These are phyloP conservation scores for Paelopatides confundens DNA, from an alignment of 53 echinoderm and acorn worm genomes.

Conservation along the genomic window DNA sequence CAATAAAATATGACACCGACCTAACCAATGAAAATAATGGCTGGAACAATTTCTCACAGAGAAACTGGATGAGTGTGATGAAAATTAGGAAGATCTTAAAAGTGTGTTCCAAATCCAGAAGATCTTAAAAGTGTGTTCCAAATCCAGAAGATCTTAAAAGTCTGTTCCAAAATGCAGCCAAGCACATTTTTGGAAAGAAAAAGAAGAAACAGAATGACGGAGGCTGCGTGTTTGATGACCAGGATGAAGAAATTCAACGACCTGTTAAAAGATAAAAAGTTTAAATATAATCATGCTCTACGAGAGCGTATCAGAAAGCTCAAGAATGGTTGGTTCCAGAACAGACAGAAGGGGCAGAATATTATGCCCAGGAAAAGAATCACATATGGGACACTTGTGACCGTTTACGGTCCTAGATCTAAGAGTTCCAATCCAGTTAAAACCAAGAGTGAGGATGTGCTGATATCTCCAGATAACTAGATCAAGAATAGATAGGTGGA, in stretches of 20 bases:
- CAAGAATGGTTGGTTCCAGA: conserved; percentile 16
- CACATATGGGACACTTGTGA: background rate
- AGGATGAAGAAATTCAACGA: conserved; percentile 12
- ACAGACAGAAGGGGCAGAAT: background rate
- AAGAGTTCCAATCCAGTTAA: too few relatives aligned
- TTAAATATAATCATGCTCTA: background rate
- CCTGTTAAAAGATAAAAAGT: background rate
- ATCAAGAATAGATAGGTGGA: background rate
- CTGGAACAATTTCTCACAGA: too few relatives aligned
- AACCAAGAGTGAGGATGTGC: background rate
- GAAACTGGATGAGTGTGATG: too few relatives aligned
- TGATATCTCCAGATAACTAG: background rate
- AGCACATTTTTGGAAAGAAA: conserved; percentile 2
- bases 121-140: background rate
- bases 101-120: too few relatives aligned
- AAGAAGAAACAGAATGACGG: conserved; percentile 14
- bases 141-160: background rate
- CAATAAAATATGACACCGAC: background rate
- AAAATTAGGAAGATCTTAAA: too few relatives aligned
- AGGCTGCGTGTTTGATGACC: conserved; percentile 19
- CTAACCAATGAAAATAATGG: background rate
- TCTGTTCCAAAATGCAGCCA: background rate
- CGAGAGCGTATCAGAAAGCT: background rate
- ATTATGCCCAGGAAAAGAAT: background rate
- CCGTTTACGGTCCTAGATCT: too few relatives aligned